These are phyloP conservation scores for Rhea pennata DNA, from an alignment of 2,113 vertebrate species.

Conservation along the genomic window DNA sequence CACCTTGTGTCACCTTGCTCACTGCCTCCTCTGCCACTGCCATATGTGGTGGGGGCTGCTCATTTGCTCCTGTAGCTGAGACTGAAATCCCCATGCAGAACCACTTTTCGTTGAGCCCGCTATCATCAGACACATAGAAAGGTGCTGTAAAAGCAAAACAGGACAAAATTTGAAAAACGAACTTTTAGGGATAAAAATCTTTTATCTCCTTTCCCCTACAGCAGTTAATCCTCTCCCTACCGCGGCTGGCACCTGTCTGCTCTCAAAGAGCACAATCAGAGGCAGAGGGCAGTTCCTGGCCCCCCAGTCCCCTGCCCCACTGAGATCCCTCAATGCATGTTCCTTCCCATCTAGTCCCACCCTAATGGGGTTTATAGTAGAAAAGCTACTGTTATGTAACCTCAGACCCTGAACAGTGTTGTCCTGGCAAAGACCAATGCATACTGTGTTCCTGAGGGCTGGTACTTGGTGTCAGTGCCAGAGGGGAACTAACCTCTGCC, in stretches of 20 bases:
- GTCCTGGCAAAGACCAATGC: not conserved
- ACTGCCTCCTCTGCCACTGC: not conserved
- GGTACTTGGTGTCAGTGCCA: not conserved
- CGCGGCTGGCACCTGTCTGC: not conserved
- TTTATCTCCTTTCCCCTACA: not conserved
- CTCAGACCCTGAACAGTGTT: not conserved
- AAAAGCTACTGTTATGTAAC: not conserved
- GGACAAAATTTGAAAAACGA: no score
- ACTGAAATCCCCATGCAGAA: not conserved
- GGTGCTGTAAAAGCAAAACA: not conserved
- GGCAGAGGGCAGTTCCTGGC: no score
- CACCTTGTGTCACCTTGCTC: not conserved
- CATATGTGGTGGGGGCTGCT: not conserved
- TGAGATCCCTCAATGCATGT: no score
- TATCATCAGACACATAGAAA: not conserved
- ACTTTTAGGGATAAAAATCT: not conserved
- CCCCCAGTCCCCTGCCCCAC: not conserved
- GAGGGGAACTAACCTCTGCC: not conserved
- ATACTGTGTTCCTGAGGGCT: not conserved
- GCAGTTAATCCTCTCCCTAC: not conserved
- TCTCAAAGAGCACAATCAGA: not conserved
- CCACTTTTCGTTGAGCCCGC: not conserved
- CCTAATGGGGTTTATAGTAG: not conserved
- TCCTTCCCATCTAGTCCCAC: not conserved
- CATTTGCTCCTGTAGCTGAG: not conserved